phyloP scores from a whole-genome alignment of 2,888 invertebrate genomes.

The Hypselothyrea guttata region DNA sequence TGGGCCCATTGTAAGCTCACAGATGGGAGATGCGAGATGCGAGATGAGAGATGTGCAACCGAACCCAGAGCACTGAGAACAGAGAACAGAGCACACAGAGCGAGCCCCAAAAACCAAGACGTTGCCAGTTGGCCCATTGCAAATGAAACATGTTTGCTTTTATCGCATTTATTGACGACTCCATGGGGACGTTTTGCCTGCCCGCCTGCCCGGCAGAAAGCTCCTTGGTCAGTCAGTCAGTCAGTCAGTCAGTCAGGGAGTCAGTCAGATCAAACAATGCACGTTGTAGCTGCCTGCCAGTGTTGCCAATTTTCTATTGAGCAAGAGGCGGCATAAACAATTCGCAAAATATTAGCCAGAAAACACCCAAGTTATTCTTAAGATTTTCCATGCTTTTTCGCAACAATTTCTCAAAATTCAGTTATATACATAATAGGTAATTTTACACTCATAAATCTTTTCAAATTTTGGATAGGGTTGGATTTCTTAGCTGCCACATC shows the following conservation, averaged over 20 bases:
- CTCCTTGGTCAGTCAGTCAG: not conserved
- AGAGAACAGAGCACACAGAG: not conserved
- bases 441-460: no score
- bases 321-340: no score
- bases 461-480: no score
- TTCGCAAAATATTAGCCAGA: no score
- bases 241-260: slow-evolving; percentile 14
- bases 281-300: slow-evolving; percentile 37
- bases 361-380: no score
- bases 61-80: not conserved
- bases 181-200: slow-evolving; percentile 70
- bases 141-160: slow-evolving; percentile 78
- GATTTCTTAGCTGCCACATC: no score
- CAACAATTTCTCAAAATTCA: no score
- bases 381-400: no score
- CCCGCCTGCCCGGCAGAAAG: no score
- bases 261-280: slow-evolving; percentile 63
- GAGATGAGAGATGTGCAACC: slow-evolving; percentile 45
- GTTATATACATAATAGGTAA: no score
- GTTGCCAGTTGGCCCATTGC: slow-evolving; percentile 39
- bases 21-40: not conserved
- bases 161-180: slow-evolving; percentile 78
- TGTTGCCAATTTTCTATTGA: slow-evolving; percentile 2
- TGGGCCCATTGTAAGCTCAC: slow-evolving; percentile 35
- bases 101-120: no score